Evolutionary conservation across 2,888 invertebrate genomes (phyloP).

Genomic region (Volucella inanis): DNA sequence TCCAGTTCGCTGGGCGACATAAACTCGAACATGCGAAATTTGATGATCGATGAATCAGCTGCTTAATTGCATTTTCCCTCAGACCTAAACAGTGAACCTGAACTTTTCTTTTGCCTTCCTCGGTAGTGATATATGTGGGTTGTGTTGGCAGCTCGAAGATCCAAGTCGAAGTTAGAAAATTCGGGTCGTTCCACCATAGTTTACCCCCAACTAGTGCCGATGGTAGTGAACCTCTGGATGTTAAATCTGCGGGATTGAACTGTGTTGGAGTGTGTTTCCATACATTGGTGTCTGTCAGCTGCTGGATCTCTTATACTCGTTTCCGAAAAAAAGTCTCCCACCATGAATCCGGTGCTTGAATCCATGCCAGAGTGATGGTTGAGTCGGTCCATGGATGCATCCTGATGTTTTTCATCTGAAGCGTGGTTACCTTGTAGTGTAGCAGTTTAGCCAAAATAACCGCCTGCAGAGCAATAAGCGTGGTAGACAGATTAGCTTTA

Average conservation of each 20-base stretch:
- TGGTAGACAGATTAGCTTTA: conserved; percentile 14
- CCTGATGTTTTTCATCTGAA: background rate
- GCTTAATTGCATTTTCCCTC: too few species aligned
- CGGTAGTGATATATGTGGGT: too few species aligned
- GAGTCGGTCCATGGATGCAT: conserved; percentile 64
- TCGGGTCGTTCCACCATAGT: background rate
- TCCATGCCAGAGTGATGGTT: conserved; percentile 58
- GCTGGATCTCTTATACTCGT: conserved; percentile 56
- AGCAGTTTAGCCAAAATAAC: conserved; percentile 24
- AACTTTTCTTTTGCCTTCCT: too few species aligned
- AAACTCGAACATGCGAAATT: background rate
- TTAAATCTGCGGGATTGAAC: conserved; percentile 65
- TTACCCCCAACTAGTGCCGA: background rate
- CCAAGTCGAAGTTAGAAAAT: conserved; percentile 1
- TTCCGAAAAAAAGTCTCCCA: conserved; percentile 48
- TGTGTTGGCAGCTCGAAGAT: conserved; percentile 15
- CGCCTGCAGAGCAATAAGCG: conserved; percentile 11
- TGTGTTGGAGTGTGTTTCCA: conserved; percentile 62
- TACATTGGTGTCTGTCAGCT: conserved; percentile 3
- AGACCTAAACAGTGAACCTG: too few species aligned
- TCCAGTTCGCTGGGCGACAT: background rate
- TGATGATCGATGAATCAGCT: too few species aligned
- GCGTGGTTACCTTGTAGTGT: background rate
- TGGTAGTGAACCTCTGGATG: conserved; percentile 46
- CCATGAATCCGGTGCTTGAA: conserved; percentile 41